Conservation (phyloP, 2,113 vertebrate species). For the Archilochus colubris region DNA sequence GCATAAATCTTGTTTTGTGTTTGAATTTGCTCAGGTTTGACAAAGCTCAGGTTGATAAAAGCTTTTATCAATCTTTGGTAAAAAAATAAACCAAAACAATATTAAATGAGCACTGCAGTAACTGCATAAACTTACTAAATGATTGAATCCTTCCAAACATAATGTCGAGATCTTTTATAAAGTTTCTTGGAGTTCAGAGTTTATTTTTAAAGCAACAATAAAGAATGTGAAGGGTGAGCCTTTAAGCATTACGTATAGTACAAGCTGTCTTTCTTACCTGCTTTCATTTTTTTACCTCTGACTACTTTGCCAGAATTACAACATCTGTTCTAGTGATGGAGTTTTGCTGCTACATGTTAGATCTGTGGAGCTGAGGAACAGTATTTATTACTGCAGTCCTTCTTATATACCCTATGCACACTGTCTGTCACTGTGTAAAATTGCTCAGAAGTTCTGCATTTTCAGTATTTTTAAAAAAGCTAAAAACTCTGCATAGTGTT, state of each 20-base stretch:
- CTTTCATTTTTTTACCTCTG: neutral
- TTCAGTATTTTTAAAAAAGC: neutral
- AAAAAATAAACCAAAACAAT: neutral
- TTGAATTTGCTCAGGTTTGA: neutral
- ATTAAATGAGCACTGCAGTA: constrained; percentile 12
- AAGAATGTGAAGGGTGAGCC: neutral
- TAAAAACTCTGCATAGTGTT: neutral
- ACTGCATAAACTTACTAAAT: neutral
- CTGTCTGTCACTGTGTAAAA: neutral
- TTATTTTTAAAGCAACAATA: neutral
- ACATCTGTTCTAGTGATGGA: neutral
- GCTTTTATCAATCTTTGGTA: neutral
- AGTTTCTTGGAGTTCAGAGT: neutral
- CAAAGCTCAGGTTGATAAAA: too few relatives aligned
- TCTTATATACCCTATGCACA: neutral
- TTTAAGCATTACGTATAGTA: neutral
- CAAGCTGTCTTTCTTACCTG: neutral
- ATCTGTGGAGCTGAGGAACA: neutral
- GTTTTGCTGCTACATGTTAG: neutral
- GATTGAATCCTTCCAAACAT: neutral
- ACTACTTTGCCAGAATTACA: neutral
- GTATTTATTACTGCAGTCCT: neutral
- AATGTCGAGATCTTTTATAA: neutral
- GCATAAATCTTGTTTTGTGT: neutral
- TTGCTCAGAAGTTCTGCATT: neutral